Conservation (phyloP, 2,113 vertebrate genomes). For the Nymphicus hollandicus region DNA sequence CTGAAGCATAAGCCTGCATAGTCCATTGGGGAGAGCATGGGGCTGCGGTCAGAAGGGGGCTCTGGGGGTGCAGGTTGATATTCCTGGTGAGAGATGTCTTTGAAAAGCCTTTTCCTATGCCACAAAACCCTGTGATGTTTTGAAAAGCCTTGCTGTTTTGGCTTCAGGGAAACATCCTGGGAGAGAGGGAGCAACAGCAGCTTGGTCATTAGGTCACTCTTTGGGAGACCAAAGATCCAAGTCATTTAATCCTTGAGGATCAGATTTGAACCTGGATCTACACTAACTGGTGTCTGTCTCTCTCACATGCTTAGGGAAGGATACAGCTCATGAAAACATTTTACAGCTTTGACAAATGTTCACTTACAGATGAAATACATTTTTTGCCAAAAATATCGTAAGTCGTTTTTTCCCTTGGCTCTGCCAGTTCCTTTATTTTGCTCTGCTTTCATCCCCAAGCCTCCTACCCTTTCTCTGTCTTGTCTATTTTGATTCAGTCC, state of each 20-base stretch:
- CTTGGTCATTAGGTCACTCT: background rate
- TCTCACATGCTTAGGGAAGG: background rate
- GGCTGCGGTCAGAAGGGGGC: background rate
- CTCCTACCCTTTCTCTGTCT: conserved; percentile 48
- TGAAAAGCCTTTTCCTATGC: background rate
- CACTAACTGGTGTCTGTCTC: background rate
- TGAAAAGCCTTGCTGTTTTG: background rate
- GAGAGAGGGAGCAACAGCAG: background rate
- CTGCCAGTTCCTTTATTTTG: conserved; percentile 33
- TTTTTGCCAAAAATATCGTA: conserved; percentile 12
- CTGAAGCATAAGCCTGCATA: background rate
- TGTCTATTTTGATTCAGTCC: conserved; percentile 51
- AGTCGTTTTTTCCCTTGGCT: background rate
- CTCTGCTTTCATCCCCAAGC: conserved; percentile 40
- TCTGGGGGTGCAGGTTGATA: background rate
- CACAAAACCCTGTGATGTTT: background rate
- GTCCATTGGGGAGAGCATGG: accelerated
- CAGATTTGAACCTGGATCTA: background rate
- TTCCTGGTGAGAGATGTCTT: background rate
- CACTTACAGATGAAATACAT: conserved; percentile 25
- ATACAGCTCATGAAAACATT: background rate
- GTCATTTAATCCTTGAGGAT: background rate
- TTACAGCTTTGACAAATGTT: conserved; percentile 3
- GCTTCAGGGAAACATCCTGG: accelerated
- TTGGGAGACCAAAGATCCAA: background rate